Conservation (phyloP, 2,113 vertebrate genomes). For the Aspidoscelis tigris region DNA sequence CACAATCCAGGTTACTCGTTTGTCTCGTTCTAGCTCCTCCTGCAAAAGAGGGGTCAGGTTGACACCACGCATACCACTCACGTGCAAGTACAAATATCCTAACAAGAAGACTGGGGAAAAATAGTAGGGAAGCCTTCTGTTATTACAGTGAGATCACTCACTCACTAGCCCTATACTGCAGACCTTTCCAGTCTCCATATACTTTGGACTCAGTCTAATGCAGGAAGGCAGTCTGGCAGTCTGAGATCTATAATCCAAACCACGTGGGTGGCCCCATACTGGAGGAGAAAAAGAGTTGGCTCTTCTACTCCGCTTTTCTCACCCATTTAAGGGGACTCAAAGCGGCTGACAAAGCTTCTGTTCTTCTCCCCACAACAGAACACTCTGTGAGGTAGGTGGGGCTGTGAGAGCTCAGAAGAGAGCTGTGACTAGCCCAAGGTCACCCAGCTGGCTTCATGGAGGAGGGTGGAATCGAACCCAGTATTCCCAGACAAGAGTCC, state of each 20-base stretch:
- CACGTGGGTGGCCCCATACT: background rate
- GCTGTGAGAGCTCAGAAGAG: too few species aligned
- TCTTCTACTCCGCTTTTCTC: too few species aligned
- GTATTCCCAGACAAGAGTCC: too few species aligned
- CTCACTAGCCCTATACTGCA: background rate
- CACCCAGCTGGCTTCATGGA: too few species aligned
- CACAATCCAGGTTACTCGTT: conserved; percentile 89
- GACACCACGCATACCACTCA: background rate
- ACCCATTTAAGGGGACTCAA: too few species aligned
- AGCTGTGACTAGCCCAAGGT: too few species aligned
- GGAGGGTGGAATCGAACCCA: too few species aligned
- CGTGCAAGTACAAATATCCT: background rate
- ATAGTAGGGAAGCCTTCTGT: background rate
- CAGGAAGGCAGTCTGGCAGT: background rate
- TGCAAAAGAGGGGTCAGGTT: conserved; percentile 45
- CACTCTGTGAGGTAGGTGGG: too few species aligned
- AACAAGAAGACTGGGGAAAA: background rate
- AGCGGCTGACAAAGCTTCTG: too few species aligned
- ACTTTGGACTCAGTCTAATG: background rate
- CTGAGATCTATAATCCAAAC: background rate
- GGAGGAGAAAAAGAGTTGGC: background rate
- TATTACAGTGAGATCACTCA: background rate
- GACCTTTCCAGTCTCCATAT: background rate
- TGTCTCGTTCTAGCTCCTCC: conserved; percentile 91
- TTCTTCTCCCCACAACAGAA: too few species aligned